Evolutionary conservation across 2,113 vertebrate genomes (phyloP).

Genomic region (Boleophthalmus pectinirostris): DNA sequence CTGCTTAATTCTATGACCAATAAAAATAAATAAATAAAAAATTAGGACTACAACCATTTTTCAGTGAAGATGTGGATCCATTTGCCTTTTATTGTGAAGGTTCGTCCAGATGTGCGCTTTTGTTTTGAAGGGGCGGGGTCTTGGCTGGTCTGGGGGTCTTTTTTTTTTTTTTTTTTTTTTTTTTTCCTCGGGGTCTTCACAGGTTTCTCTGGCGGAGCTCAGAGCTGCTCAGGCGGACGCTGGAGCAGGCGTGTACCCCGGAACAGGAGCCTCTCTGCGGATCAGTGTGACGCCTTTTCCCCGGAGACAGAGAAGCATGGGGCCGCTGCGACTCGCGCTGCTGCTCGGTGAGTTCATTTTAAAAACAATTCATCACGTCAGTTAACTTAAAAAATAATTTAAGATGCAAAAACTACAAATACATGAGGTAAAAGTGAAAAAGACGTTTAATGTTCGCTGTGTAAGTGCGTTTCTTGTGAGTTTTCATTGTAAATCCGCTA

Average conservation of each 20-base stretch:
- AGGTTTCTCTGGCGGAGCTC: not conserved
- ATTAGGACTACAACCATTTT: no score
- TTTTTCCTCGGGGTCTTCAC: not conserved
- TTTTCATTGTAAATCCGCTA: not conserved
- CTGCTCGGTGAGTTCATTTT: slow-evolving; percentile 48
- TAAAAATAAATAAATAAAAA: no score
- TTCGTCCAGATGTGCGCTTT: slow-evolving; percentile 1
- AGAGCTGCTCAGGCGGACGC: not conserved
- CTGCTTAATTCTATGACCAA: no score
- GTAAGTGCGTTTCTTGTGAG: not conserved
- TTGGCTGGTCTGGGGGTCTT: not conserved
- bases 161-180: not conserved
- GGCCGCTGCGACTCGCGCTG: slow-evolving; percentile 15
- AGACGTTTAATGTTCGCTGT: not conserved
- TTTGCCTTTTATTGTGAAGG: slow-evolving; percentile 41
- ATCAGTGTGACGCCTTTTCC: not conserved
- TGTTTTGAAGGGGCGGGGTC: not conserved
- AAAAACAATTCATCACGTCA: not conserved
- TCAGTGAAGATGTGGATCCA: no score
- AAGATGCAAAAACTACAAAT: not conserved
- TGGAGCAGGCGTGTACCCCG: not conserved
- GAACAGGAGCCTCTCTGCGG: not conserved
- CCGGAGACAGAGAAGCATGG: slow-evolving; percentile 25
- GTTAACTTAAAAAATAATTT: not conserved
- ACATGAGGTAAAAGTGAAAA: not conserved